Base-by-base conservation (phyloP, 2,888 invertebrate species). In the Endotricha flammealis region DNA sequence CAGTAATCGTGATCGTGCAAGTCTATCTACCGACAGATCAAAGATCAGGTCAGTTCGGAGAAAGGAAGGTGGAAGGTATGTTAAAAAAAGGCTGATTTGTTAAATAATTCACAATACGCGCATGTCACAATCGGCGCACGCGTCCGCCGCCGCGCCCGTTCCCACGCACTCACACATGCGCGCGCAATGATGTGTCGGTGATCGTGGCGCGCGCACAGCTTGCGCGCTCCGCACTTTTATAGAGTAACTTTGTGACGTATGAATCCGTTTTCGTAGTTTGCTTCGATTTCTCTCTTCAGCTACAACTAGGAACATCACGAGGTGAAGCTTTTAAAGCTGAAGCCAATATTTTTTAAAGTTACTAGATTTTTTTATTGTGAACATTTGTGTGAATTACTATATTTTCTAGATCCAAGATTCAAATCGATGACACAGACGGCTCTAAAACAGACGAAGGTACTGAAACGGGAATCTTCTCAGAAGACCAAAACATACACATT, bases 91-190 rank as follows among this genome's bases (percentile, higher is more conserved):
- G 47, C 42, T 46, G 48, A 55, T 51, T 50, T 56, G 49, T 61
- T 64, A 65, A 75, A 76, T 75, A 76, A 73, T 73, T 68, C 69
- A 78, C 73, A 74, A 73, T 76, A 70, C 62, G 65, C 62, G 68
- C 69, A 71, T 74, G 78, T 77, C 74, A 70, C 77, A 78, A 75
- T 67, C 68, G 57, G 73, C 77, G 70, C 80, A 81, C 81, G 82
- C 82, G 80, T 78, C 73, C 65, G 20, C n/a, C n/a, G 67, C 59
- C 69, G 64, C 68, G 65, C 62, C 63, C 78, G 80, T 81, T 81
- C 83, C 81, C 82, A 82, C 83, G 82, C 76, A 62, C 73, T 62
- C 76, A 52, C 80, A 71, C 73, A 67, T 68, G 57, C 44, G 42
- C 57, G 35, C 47, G 38, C 38, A 29, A 13, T 32, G 34, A 38